Conservation (phyloP, 2,888 invertebrate species). For the Macrophya annulata region DNA sequence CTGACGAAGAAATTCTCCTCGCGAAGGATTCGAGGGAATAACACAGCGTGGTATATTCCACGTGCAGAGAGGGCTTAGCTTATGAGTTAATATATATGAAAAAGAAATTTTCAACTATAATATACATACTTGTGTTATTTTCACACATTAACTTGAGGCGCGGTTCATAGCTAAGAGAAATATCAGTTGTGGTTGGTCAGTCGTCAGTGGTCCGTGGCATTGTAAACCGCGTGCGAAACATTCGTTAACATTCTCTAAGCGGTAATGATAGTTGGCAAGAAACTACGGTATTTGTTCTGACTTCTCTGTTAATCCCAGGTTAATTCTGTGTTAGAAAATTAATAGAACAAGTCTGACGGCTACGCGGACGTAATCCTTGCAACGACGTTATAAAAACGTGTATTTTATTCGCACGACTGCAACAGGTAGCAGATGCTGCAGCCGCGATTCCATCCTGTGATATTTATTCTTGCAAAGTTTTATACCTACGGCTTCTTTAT, state of each 20-base stretch:
- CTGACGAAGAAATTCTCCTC: not conserved
- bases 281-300: constrained; percentile 50
- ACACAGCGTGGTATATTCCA: not conserved
- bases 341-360: constrained; percentile 63
- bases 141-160: not conserved
- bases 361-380: constrained; percentile 31
- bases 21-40: constrained; percentile 16
- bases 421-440: not conserved
- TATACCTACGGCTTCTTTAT: not conserved
- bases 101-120: not conserved
- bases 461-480: not conserved
- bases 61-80: not conserved
- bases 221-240: constrained; percentile 71
- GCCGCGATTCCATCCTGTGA: not conserved
- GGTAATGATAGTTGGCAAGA: constrained; percentile 68
- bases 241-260: constrained; percentile 75
- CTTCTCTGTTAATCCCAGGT: constrained; percentile 59
- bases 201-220: constrained; percentile 37
- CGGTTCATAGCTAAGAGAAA: constrained; percentile 22
- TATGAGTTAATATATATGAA: not conserved
- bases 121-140: constrained; percentile 16
- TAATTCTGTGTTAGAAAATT: constrained; percentile 68
- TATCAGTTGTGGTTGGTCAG: constrained; percentile 51
- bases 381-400: constrained; percentile 31
- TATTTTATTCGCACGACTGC: constrained; percentile 14